Conservation (phyloP, 2,113 vertebrate genomes). For the Hyla sarda region DNA sequence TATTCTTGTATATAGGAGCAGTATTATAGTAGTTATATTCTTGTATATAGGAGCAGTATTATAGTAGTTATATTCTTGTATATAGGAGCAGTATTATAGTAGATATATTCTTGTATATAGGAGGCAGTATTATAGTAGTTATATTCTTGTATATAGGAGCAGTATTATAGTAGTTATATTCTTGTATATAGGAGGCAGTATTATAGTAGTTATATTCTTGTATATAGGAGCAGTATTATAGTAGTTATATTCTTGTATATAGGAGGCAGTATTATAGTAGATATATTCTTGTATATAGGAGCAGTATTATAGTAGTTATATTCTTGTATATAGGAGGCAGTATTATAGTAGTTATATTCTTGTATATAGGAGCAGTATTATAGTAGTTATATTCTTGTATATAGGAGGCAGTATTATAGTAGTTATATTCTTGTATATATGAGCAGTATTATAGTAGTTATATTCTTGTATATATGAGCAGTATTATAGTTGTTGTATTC, state of each 20-base stretch:
- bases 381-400: neutral
- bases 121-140: slow-evolving; percentile 8
- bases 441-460: neutral
- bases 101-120: too few relatives aligned
- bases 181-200: neutral
- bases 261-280: slow-evolving; percentile 7
- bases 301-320: slow-evolving; percentile 13
- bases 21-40: slow-evolving; percentile 10
- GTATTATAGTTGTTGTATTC: neutral
- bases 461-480: neutral
- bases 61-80: too few relatives aligned
- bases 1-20: slow-evolving; percentile 14
- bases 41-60: neutral
- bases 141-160: slow-evolving; percentile 10
- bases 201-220: slow-evolving; percentile 2
- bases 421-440: neutral
- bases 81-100: too few relatives aligned
- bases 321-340: neutral
- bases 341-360: slow-evolving; percentile 20
- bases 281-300: neutral
- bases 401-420: neutral
- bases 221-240: neutral
- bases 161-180: slow-evolving; percentile 19
- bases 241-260: slow-evolving; percentile 8
- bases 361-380: neutral